phyloP scores from a whole-genome alignment of 2,797 vertebrate species.

The Myotis daubentonii region DNA sequence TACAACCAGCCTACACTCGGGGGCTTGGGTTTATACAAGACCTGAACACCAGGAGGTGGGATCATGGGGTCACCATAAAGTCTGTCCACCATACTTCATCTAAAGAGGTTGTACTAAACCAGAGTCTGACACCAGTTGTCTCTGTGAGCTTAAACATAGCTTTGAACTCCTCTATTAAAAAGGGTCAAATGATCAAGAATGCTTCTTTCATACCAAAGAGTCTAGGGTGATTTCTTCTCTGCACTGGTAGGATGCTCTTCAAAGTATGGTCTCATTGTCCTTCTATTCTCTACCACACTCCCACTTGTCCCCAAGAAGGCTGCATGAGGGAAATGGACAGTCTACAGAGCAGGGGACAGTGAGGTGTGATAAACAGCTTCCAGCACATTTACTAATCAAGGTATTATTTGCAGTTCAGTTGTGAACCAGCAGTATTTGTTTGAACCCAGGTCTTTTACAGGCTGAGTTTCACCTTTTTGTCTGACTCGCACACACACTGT shows the following conservation, averaged over 20 bases:
- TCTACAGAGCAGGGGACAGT: neutral
- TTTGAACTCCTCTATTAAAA: neutral
- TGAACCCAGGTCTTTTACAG: neutral
- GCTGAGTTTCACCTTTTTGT: neutral
- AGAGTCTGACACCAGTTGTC: neutral
- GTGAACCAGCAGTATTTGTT: neutral
- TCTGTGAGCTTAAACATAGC: neutral
- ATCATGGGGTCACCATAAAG: neutral
- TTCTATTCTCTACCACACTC: neutral
- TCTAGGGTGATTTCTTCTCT: neutral
- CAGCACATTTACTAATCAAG: neutral
- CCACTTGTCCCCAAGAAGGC: neutral
- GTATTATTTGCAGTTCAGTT: constrained; percentile 14
- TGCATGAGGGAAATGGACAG: neutral
- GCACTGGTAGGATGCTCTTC: neutral
- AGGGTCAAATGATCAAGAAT: neutral
- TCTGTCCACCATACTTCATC: neutral
- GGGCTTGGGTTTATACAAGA: neutral
- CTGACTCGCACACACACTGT: neutral
- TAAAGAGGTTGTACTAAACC: neutral
- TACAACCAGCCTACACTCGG: neutral
- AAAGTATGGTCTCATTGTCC: neutral
- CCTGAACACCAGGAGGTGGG: neutral
- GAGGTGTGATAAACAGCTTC: neutral
- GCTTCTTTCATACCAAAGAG: neutral